Conservation (phyloP, 2,113 vertebrate species). For the Oceanodroma tethys region DNA sequence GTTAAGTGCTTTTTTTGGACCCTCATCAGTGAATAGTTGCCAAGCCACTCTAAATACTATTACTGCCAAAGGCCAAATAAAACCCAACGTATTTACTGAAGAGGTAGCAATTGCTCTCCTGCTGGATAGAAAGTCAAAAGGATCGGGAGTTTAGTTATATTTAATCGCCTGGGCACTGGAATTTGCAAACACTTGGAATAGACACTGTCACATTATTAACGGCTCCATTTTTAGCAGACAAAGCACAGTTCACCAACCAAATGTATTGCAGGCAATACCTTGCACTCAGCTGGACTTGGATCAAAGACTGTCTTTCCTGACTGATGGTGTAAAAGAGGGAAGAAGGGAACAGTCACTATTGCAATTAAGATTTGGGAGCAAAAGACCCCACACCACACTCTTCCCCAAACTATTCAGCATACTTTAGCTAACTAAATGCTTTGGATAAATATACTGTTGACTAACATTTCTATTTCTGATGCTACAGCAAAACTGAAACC, state of each 20-base stretch:
- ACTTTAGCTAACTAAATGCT: neutral
- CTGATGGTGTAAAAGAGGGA: neutral
- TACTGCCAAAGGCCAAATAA: neutral
- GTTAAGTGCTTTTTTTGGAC: constrained; percentile 18
- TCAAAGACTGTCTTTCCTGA: neutral
- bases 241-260: neutral
- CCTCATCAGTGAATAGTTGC: neutral
- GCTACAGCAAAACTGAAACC: neutral
- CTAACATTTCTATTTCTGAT: neutral
- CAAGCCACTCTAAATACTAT: neutral
- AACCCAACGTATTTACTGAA: neutral
- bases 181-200: neutral
- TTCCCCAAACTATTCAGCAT: neutral
- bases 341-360: neutral
- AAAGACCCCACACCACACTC: neutral
- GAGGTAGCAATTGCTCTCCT: neutral
- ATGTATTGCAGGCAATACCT: neutral
- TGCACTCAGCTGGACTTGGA: neutral
- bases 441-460: neutral
- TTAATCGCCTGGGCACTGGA: neutral
- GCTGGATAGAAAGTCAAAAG: neutral
- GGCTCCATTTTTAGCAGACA: neutral
- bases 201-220: neutral
- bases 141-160: neutral
- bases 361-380: neutral